Base-by-base conservation (phyloP, 1,140 invertebrate species). In the Thaumatotibia leucotreta region DNA sequence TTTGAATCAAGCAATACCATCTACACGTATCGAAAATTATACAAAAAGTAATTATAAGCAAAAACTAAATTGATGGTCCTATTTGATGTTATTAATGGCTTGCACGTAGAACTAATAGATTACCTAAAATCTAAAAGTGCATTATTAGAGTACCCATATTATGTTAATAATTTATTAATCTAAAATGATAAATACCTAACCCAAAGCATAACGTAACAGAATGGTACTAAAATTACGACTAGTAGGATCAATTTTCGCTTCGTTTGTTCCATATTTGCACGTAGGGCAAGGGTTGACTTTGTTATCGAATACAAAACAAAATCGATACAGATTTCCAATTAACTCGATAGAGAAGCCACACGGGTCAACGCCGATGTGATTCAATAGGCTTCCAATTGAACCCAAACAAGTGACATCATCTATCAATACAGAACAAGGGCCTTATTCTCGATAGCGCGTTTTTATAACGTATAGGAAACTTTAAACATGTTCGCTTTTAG, bases 341-440 rank as follows among this genome's bases (percentile, higher is more conserved):
- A 58, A 58, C 27, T 58, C 52, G 52, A 58, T 58, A 58, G 29
- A 58, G 23, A 58, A 58, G 24, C 52, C 52, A 27, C 1, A 20
- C 52, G 27, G 24, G 52, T 58, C 24, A 58, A 58, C 27, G 23
- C 23, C 29, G 52, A 31, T 58, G 50, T 54, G 52, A 58, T 58
- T 58, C 52, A 58, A 58, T 27, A 58, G 52, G 52, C 27, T 14
- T 24, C 52, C 52, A 58, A 14, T 58, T 58, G 52, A 58, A 17
- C 52, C 27, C 52, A 27, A 58, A 58, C 52, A 58, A 58, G 24
- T 58, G 52, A 58, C 52, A 58, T 58, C 52, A 58, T 58, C 52
- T 29, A 17, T 45, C 39, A 45, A 45, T 17, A 45, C 6, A 20
- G 4, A 45, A 45, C 39, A 0, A 45, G 39, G 17, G 20, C 8